Base-by-base conservation (phyloP, 92 coral and sea anemone species). In the Diadumene lineata region DNA sequence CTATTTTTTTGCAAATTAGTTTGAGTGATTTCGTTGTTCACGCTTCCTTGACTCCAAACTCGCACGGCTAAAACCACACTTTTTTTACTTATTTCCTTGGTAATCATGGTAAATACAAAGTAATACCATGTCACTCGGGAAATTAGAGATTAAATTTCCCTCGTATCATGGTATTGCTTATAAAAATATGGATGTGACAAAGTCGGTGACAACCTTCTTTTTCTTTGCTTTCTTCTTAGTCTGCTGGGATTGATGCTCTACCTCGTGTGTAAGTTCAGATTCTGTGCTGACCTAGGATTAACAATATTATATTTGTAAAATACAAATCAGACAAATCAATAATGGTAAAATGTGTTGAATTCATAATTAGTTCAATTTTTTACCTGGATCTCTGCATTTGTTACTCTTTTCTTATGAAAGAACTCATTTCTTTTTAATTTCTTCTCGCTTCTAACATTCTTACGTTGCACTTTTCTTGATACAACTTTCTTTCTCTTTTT, bases 401-500 rank as follows among this genome's bases (percentile, higher is more conserved):
- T 13, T 13, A 10, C 50, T 28, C 64, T 56, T 31, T 61, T 74
- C 9, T 43, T 75, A n/a, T 64, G 24, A 38, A 76, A 86, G 72
- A 72, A 86, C 28, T 76, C 83, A 64, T 71, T 71, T 30, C 73
- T 70, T 63, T 73, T 86, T 58, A 81, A 75, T 55, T 82, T 86
- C 77, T 77, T 86, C 56, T 86, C 65, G n/a, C 38, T 34, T 62
- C 84, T 76, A 66, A 44, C 55, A 21, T 82, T 65, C 30, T 55
- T 73, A 72, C 91, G 82, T 24, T 64, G 60, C 43, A 56, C 81
- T 72, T 64, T 86, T 51, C 91, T 76, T 46, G 88, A 70, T 22
- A 75, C 25, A 16, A 13, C 43, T 34, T 70, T 85, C 72, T 56
- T 82, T 62, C 55, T 50, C 63, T 56, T 72, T 55, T 86, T 76